A percentile compares a stretch with the other conserved stretches of the same genome.
Evolutionary conservation across 2,888 invertebrate species (phyloP).

Genomic region (Spodoptera picta): DNA sequence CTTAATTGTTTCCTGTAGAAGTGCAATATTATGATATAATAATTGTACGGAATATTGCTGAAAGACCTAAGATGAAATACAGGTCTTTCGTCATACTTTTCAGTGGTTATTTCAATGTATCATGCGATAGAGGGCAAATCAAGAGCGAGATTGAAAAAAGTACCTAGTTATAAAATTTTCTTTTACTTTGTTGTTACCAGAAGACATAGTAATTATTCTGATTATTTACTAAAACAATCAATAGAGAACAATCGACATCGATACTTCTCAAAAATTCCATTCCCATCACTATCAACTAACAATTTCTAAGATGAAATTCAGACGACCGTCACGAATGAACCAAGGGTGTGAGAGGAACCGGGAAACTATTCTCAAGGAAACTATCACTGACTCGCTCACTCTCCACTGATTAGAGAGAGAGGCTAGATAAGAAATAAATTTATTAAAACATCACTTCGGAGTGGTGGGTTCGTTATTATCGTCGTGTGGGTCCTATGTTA

Average conservation of each 20-base stretch:
- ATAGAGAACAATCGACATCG: slow-evolving; percentile 23
- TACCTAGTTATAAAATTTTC: too few species aligned
- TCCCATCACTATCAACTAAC: slow-evolving; percentile 60
- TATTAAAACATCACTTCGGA: slow-evolving; percentile 75
- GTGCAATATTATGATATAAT: too few species aligned
- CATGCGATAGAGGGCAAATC: too few species aligned
- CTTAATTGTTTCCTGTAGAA: too few species aligned
- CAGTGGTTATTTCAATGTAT: too few species aligned
- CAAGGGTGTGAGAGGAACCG: slow-evolving; percentile 62
- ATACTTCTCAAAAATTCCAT: slow-evolving; percentile 38
- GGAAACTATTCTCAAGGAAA: slow-evolving; percentile 62
- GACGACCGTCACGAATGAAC: slow-evolving; percentile 78
- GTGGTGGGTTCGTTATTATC: slow-evolving; percentile 78
- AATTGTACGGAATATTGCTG: too few species aligned
- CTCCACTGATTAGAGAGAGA: slow-evolving; percentile 60
- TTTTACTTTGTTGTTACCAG: too few species aligned
- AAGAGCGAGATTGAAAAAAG: too few species aligned
- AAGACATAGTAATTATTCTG: too few species aligned
- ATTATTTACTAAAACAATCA: too few species aligned
- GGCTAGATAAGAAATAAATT: slow-evolving; percentile 63
- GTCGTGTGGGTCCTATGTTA: slow-evolving; percentile 79
- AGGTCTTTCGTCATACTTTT: too few species aligned
- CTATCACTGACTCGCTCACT: slow-evolving; percentile 47
- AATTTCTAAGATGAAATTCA: slow-evolving; percentile 74
- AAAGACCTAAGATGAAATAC: too few species aligned